These are phyloP conservation scores for Neopelma chrysocephalum DNA, from an alignment of 2,797 vertebrate genomes.

Conservation along the genomic window DNA sequence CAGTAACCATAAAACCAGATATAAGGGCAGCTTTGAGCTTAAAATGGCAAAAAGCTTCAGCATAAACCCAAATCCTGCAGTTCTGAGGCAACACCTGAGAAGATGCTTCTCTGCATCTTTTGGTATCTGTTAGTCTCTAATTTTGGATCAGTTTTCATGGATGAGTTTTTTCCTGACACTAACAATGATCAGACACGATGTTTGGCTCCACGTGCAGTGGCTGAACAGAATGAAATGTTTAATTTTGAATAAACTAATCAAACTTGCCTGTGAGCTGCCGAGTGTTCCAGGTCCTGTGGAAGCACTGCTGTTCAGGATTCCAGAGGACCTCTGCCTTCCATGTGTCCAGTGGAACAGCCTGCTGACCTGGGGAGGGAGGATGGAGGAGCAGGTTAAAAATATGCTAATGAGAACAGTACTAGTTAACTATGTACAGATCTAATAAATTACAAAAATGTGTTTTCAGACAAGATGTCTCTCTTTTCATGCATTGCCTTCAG, in stretches of 20 bases:
- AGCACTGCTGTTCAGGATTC: not conserved
- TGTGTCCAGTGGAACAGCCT: not conserved
- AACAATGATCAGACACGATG: not conserved
- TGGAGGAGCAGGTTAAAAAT: not conserved
- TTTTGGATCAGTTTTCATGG: not conserved
- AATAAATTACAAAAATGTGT: slow-evolving; percentile 32
- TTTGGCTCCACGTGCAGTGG: not conserved
- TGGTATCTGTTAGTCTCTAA: not conserved
- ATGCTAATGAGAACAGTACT: not conserved
- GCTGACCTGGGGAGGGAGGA: not conserved
- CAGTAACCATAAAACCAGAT: not conserved
- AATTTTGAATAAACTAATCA: slow-evolving; percentile 51
- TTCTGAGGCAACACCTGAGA: not conserved
- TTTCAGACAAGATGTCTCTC: not conserved
- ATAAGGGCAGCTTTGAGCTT: not conserved
- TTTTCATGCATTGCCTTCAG: not conserved
- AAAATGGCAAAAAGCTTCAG: not conserved
- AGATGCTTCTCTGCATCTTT: slow-evolving; percentile 5
- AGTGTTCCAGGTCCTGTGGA: not conserved
- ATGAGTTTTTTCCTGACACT: not conserved
- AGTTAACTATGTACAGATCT: not conserved
- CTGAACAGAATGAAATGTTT: slow-evolving; percentile 7
- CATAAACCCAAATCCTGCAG: not conserved
- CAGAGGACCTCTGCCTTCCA: not conserved
- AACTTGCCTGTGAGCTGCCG: not conserved